Base-by-base conservation (phyloP, 2,797 vertebrate species). In the Molossus molossus region DNA sequence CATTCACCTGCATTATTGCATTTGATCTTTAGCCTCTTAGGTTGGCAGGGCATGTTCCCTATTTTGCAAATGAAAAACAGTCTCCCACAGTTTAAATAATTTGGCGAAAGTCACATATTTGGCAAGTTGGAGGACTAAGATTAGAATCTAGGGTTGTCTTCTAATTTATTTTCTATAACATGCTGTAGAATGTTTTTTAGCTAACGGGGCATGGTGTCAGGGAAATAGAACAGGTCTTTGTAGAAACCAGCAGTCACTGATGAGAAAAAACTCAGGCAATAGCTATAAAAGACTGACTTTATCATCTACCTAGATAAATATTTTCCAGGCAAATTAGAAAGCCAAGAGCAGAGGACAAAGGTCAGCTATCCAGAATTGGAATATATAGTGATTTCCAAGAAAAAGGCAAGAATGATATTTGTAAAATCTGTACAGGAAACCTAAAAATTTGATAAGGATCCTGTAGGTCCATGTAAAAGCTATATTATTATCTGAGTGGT, bases 31-130 rank as follows among this genome's bases (percentile, higher is more conserved):
- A 92, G 64, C 29, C n/a, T 94, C 23, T 81, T 75, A 79, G 90
- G 1, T 67, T 70, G 33, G 20, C 10, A 92, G 73, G 20, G 81
- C 15, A 60, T 67, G 23, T 79, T 88, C 48, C 10, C 37, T 73
- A 6, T 91, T 96, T 87, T 83, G 23, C 11, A 82, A 48, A 55
- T 92, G 37, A 40, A 88, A 81, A 90, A 37, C 18, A 70, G 14
- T 67, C 25, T 77, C 6, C 27, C 21, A 2, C 88, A 87, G 15
- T 60, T 85, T 88, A 94, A 94, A 77, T 94, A 53, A 92, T 33
- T 86, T 94, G 18, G 17, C 11, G 14, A 93, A 96, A 90, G 33
- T 91, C 50, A 82, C 57, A 15, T 90, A 82, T 86, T 95, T 95
- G 87, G 29, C 82, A 86, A 94, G 45, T 91, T 90, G 82, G 76